A percentile compares a stretch with the other conserved stretches of the same genome.
Conservation (phyloP, 1,140 invertebrate genomes). For the Glossosoma conforme region DNA sequence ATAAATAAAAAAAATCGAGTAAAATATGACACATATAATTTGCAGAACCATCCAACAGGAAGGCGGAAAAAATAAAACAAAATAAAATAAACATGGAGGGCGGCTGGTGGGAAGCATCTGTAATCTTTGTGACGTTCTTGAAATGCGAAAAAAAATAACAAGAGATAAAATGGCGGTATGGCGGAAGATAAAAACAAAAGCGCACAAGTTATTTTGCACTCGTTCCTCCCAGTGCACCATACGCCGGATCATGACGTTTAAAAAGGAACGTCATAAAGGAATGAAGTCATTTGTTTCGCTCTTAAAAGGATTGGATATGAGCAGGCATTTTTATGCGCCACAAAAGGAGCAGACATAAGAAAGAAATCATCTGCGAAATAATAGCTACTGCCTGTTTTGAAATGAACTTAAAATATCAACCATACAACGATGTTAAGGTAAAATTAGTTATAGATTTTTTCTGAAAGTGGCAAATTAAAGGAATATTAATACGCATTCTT, state of each 20-base stretch:
- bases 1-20: neutral
- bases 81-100: conserved; percentile 7
- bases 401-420: too few relatives aligned
- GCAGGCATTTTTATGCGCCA: too few relatives aligned
- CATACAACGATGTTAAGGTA: too few relatives aligned
- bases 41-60: conserved; percentile 24
- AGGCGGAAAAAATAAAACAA: conserved; percentile 7
- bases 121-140: conserved; percentile 16
- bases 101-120: conserved; percentile 18
- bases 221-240: conserved; percentile 5
- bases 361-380: too few relatives aligned
- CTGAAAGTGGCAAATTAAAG: too few relatives aligned
- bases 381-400: too few relatives aligned
- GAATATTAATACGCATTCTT: too few relatives aligned
- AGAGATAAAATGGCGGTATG: neutral
- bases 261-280: too few relatives aligned
- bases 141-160: conserved; percentile 5
- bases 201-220: conserved; percentile 11
- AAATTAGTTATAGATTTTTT: too few relatives aligned
- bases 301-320: neutral
- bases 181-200: conserved; percentile 6
- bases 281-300: neutral
- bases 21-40: conserved; percentile 14
- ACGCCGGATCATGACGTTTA: too few relatives aligned
- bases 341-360: too few relatives aligned